Conservation (phyloP, 2,888 invertebrate species). For the Drosophila meridionalis region DNA sequence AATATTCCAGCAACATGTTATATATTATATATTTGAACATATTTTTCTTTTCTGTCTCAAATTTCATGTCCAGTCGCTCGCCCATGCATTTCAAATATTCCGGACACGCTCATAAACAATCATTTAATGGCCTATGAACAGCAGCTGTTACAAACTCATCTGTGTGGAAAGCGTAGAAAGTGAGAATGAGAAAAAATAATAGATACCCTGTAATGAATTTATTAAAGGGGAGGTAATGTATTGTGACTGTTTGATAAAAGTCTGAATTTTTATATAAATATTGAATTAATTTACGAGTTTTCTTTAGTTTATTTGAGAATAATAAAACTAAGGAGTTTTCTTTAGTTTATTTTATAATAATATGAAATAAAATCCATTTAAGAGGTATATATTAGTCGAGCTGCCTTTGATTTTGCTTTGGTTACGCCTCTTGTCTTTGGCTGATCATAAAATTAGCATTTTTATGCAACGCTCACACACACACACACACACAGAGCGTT, state of each 20-base stretch:
- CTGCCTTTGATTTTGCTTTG: fast-evolving
- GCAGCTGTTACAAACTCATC: slow-evolving; percentile 57
- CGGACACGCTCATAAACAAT: slow-evolving; percentile 67
- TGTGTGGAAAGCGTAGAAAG: slow-evolving; percentile 5
- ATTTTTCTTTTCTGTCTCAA: not conserved
- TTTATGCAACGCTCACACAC: slow-evolving; percentile 61
- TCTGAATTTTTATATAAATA: too few species aligned
- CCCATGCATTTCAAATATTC: slow-evolving; percentile 46
- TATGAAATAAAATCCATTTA: not conserved
- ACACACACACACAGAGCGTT: slow-evolving; percentile 36
- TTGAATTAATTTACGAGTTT: not conserved
- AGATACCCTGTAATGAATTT: slow-evolving; percentile 2
- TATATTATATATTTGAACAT: not conserved
- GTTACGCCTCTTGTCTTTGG: slow-evolving; percentile 28
- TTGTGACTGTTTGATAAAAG: not conserved
- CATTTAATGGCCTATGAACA: slow-evolving; percentile 58
- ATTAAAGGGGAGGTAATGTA: not conserved
- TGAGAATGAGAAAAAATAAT: slow-evolving; percentile 38
- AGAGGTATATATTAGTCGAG: slow-evolving; percentile 27
- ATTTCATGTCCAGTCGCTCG: slow-evolving; percentile 5
- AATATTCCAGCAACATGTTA: not conserved
- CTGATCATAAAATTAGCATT: slow-evolving; percentile 77
- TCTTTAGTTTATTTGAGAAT: not conserved
- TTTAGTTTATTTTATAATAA: too few species aligned
- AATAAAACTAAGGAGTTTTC: not conserved